Conservation (phyloP, 2,888 invertebrate species). For the Hirtodrosophila trivittata region DNA sequence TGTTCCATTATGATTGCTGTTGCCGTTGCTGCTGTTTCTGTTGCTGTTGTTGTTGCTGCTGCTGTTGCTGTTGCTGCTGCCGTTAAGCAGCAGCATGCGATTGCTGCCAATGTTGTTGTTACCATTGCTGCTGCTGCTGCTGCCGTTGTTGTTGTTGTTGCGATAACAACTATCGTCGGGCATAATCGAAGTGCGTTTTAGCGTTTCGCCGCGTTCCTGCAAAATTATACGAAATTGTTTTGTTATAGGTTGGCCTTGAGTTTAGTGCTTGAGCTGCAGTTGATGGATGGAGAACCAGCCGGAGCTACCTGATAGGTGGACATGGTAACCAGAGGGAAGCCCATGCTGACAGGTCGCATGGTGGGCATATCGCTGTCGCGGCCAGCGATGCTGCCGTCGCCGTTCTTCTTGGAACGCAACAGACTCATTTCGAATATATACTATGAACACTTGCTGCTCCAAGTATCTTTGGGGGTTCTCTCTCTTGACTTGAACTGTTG, state of each 20-base stretch:
- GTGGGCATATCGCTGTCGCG: slow-evolving; percentile 63
- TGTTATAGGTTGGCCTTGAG: no score
- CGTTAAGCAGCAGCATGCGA: slow-evolving; percentile 54
- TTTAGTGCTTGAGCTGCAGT: no score
- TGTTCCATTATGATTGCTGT: slow-evolving; percentile 28
- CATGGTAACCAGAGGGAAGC: slow-evolving; percentile 64
- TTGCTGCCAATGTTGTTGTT: slow-evolving; percentile 29
- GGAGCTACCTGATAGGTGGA: slow-evolving; percentile 65
- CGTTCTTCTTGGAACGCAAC: slow-evolving; percentile 53
- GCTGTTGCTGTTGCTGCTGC: slow-evolving; percentile 19
- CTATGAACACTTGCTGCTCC: no score
- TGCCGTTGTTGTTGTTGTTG: slow-evolving; percentile 63
- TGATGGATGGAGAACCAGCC: not conserved
- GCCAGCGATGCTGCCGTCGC: slow-evolving; percentile 24
- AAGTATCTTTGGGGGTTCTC: no score
- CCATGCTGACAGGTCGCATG: slow-evolving; percentile 70
- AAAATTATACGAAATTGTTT: slow-evolving; percentile 23
- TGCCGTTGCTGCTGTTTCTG: slow-evolving; percentile 13
- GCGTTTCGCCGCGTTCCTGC: slow-evolving; percentile 82
- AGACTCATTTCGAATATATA: slow-evolving; percentile 56
- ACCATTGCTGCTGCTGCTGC: slow-evolving; percentile 29
- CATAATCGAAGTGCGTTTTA: slow-evolving; percentile 82
- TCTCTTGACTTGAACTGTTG: no score
- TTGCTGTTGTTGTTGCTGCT: slow-evolving; percentile 24
- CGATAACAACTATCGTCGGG: slow-evolving; percentile 82